Conservation (phyloP, 2,888 invertebrate genomes). For the Tachina grossa region DNA sequence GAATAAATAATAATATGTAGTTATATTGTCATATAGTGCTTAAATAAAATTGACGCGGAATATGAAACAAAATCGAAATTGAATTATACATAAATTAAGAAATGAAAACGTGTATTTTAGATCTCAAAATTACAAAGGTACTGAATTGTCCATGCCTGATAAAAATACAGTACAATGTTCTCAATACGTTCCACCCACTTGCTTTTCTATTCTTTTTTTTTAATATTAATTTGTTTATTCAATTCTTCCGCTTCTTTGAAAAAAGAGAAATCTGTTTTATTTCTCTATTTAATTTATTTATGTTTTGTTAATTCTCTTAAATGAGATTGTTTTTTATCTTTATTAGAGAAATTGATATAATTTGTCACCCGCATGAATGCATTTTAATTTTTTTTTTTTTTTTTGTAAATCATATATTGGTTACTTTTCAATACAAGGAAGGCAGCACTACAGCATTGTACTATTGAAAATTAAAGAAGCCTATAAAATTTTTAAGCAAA, state of each 20-base stretch:
- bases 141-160: background rate
- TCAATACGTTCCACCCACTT: constrained; percentile 26
- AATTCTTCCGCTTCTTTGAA: constrained; percentile 36
- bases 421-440: background rate
- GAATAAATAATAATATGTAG: no score
- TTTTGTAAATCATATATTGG: constrained; percentile 2
- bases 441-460: background rate
- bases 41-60: no score
- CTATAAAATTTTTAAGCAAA: no score
- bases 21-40: no score
- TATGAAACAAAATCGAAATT: no score
- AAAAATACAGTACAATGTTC: background rate
- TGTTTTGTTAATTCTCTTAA: constrained; percentile 33
- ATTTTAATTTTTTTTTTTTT: constrained; percentile 1
- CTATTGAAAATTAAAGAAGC: background rate
- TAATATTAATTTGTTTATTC: constrained; percentile 6
- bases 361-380: constrained; percentile 37
- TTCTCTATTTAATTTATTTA: background rate
- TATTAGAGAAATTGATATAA: background rate
- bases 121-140: background rate
- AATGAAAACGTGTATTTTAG: no score
- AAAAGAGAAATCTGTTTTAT: constrained; percentile 6
- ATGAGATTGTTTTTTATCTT: background rate
- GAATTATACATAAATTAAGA: no score
- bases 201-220: constrained; percentile 3